Evolutionary conservation across 1,140 invertebrate genomes (phyloP).

Genomic region (Leptonema lineaticorne): DNA sequence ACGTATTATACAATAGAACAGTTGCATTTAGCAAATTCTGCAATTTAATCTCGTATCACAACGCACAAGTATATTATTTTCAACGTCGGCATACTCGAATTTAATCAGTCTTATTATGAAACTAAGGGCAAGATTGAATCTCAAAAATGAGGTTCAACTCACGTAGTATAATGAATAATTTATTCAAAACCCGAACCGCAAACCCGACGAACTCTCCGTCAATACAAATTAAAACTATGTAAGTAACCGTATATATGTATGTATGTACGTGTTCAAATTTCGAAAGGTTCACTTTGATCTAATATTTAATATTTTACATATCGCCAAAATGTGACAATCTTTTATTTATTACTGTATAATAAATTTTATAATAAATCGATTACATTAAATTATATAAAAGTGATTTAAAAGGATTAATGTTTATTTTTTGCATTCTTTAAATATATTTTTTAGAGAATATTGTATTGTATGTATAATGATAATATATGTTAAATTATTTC

Average conservation of each 20-base stretch:
- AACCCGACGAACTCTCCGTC: conserved; percentile 10
- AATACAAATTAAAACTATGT: conserved; percentile 23
- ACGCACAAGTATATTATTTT: not conserved
- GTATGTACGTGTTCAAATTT: conserved; percentile 19
- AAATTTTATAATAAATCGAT: too few relatives aligned
- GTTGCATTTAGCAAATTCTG: conserved; percentile 10
- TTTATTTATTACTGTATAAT: conserved; percentile 23
- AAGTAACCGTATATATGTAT: too few relatives aligned
- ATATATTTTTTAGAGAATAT: too few relatives aligned
- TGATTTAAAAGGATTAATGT: too few relatives aligned
- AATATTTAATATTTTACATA: conserved; percentile 17
- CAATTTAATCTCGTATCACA: not conserved
- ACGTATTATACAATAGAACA: too few relatives aligned
- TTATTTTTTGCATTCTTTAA: too few relatives aligned
- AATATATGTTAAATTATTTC: too few relatives aligned
- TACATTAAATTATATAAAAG: too few relatives aligned
- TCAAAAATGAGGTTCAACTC: conserved; percentile 32
- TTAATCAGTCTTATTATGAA: conserved; percentile 35
- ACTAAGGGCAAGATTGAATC: conserved; percentile 14
- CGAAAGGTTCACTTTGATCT: not conserved
- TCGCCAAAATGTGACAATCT: conserved; percentile 18
- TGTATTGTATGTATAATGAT: too few relatives aligned
- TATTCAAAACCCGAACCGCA: conserved; percentile 14
- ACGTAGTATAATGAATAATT: conserved; percentile 34
- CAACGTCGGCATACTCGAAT: conserved; percentile 3